These are phyloP conservation scores for Oxyruncus cristatus DNA, from an alignment of 2,113 vertebrate genomes.

Conservation along the genomic window DNA sequence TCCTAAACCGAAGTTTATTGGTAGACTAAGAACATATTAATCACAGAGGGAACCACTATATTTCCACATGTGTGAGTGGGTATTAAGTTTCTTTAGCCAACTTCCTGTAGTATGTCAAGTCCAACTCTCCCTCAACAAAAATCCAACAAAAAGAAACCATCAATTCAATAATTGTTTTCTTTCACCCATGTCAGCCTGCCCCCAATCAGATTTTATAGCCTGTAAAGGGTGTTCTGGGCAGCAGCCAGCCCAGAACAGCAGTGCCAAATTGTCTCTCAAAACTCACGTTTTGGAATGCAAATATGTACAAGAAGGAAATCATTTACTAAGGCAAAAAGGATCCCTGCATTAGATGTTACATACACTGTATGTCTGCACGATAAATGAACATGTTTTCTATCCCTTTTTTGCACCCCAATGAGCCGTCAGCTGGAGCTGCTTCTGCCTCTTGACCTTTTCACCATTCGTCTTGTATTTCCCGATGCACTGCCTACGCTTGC, in stretches of 20 bases:
- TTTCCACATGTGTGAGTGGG: neutral
- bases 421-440: neutral
- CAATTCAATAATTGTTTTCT: neutral
- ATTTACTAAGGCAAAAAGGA: neutral
- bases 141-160: neutral
- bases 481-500: neutral
- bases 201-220: neutral
- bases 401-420: neutral
- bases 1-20: neutral
- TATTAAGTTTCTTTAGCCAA: neutral
- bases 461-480: neutral
- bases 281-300: neutral
- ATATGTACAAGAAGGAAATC: neutral
- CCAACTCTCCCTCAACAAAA: neutral
- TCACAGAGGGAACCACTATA: neutral
- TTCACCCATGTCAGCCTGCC: neutral
- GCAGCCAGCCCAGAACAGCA: neutral
- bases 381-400: neutral
- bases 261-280: constrained; percentile 1
- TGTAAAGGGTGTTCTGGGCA: neutral
- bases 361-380: rapidly evolving
- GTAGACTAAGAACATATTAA: neutral
- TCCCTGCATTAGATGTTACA: neutral
- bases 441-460: neutral
- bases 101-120: neutral